A percentile compares a stretch with the other conserved stretches of the same genome.
These are phyloP conservation scores for Octonoba sinensis DNA, from an alignment of 2,888 invertebrate genomes.

Conservation along the genomic window DNA sequence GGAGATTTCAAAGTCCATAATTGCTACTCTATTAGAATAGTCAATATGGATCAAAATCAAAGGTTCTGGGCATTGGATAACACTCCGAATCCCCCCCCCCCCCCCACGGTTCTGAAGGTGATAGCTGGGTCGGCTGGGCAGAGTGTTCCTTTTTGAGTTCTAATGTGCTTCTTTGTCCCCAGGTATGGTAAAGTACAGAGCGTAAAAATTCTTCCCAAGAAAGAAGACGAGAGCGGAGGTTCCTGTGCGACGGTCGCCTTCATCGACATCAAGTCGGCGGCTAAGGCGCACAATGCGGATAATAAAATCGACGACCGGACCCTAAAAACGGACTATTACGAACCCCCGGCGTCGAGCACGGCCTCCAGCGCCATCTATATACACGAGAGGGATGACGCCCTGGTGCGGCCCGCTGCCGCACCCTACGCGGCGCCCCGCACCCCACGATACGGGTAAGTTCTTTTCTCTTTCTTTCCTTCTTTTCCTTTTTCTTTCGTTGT, in stretches of 20 bases:
- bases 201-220: slow-evolving; percentile 86
- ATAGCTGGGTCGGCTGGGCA: too few species aligned
- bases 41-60: too few species aligned
- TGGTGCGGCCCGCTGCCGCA: slow-evolving; percentile 61
- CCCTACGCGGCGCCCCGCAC: slow-evolving; percentile 66
- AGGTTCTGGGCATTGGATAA: too few species aligned
- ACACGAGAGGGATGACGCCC: slow-evolving; percentile 66
- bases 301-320: slow-evolving; percentile 89
- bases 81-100: too few species aligned
- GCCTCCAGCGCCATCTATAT: slow-evolving; percentile 67
- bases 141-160: not conserved
- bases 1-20: too few species aligned
- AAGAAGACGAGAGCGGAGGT: slow-evolving; percentile 67
- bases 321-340: slow-evolving; percentile 91
- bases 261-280: slow-evolving; percentile 96
- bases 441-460: slow-evolving; percentile 67
- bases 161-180: slow-evolving; percentile 66
- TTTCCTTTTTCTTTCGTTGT: not conserved
- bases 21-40: too few species aligned
- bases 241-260: slow-evolving; percentile 92
- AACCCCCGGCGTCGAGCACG: slow-evolving; percentile 76
- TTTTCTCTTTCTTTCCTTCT: slow-evolving; percentile 5
- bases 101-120: too few species aligned
- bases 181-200: slow-evolving; percentile 98
- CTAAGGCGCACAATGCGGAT: slow-evolving; percentile 91